phyloP scores from a whole-genome alignment of 2,113 vertebrate species.

The Telmatochromis brachygnathus region DNA sequence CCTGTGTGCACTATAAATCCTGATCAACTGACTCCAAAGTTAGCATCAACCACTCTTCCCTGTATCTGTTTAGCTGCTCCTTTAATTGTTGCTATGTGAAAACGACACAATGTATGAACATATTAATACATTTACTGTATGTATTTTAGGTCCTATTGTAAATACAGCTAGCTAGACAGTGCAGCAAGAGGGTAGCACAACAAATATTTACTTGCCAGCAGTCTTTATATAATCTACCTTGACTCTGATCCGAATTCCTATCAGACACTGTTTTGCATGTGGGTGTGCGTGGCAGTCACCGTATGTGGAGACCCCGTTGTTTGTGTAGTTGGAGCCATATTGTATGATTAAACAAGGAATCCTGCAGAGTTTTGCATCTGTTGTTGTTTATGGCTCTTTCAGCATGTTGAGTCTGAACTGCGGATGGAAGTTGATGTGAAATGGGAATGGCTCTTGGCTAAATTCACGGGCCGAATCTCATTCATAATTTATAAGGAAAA shows the following conservation, averaged over 20 bases:
- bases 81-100: conserved; percentile 7
- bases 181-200: not conserved
- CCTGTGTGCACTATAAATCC: not conserved
- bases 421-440: not conserved
- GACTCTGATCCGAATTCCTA: not conserved
- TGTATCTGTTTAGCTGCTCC: not conserved
- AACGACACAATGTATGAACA: not conserved
- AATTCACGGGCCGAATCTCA: not conserved
- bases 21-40: not conserved
- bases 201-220: not conserved
- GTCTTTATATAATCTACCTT: not conserved
- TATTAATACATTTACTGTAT: not conserved
- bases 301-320: not conserved
- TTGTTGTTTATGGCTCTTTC: conserved; percentile 6
- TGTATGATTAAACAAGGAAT: not conserved
- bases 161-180: not conserved
- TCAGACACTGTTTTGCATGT: not conserved
- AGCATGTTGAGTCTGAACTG: not conserved
- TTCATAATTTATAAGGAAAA: not conserved
- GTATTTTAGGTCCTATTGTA: not conserved
- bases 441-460: not conserved
- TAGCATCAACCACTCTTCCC: not conserved
- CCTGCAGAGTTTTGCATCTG: conserved; percentile 43
- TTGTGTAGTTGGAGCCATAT: not conserved
- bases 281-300: not conserved